phyloP scores from a whole-genome alignment of 2,888 invertebrate genomes.

The Patella pellucida region DNA sequence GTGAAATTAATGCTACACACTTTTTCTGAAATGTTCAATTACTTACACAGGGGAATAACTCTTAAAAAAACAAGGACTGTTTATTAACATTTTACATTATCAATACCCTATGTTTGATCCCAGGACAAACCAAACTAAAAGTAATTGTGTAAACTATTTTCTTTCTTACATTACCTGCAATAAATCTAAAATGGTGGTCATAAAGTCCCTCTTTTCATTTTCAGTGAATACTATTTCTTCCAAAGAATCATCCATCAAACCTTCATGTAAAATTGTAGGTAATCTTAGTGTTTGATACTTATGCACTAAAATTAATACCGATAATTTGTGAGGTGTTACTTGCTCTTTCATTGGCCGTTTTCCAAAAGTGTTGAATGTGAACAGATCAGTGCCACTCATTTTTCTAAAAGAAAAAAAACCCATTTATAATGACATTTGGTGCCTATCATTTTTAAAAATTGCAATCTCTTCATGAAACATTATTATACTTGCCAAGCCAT shows the following conservation, averaged over 20 bases:
- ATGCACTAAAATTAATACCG: constrained; percentile 57
- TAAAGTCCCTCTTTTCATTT: constrained; percentile 80
- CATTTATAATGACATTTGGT: too few species aligned
- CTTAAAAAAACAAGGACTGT: too few species aligned
- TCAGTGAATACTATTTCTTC: constrained; percentile 46
- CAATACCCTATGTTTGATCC: too few species aligned
- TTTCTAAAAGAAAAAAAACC: constrained; percentile 2
- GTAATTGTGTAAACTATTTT: too few species aligned
- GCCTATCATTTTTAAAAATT: too few species aligned
- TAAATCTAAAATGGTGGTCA: constrained; percentile 83
- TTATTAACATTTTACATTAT: too few species aligned
- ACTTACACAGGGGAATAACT: too few species aligned
- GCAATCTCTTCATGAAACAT: too few species aligned
- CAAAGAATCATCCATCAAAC: constrained; percentile 9
- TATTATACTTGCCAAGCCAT: too few species aligned
- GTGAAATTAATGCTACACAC: too few species aligned
- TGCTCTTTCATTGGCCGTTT: constrained; percentile 52
- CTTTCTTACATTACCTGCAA: constrained; percentile 76
- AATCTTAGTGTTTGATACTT: constrained; percentile 47
- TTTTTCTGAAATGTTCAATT: too few species aligned
- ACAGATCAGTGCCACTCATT: constrained; percentile 34
- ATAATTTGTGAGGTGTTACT: constrained; percentile 63
- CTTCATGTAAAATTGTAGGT: constrained; percentile 8
- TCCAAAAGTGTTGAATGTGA: constrained; percentile 42
- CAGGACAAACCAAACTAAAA: too few species aligned